Percentiles rank a stretch among this genome's conserved stretches.
These are phyloP conservation scores for Ctena decussata DNA, from an alignment of 2,888 invertebrate species.

Conservation along the genomic window DNA sequence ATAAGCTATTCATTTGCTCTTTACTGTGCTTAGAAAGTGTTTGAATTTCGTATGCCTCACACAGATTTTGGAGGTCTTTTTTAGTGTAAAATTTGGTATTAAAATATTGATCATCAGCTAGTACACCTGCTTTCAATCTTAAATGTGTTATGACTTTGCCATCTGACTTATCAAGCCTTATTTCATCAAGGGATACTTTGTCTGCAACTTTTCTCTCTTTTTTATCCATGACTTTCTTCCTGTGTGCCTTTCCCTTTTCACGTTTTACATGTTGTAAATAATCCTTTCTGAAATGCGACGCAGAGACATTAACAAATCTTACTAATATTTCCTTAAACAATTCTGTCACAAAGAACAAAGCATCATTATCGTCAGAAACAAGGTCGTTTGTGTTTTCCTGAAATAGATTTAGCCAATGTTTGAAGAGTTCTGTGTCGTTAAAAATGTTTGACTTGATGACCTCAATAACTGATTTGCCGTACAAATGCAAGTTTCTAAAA, in stretches of 20 bases:
- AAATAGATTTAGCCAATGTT: not conserved
- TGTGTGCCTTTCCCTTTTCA: conserved; percentile 25
- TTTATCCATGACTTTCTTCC: conserved; percentile 18
- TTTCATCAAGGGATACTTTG: not conserved
- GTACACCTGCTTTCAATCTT: not conserved
- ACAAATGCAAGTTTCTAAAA: not conserved
- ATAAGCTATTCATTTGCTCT: not conserved
- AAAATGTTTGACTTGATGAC: not conserved
- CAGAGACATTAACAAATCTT: conserved; percentile 5
- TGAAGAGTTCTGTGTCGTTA: not conserved
- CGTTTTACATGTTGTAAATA: conserved; percentile 2
- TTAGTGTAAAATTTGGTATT: not conserved
- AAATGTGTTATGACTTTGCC: conserved; percentile 1
- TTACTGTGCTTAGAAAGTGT: not conserved
- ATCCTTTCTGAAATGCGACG: conserved; percentile 15
- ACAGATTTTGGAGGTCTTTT: conserved; percentile 6
- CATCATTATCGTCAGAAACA: not conserved
- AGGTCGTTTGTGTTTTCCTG: not conserved
- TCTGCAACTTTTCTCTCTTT: not conserved
- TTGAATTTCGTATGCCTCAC: conserved; percentile 26
- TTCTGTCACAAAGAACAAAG: not conserved
- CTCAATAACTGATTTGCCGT: not conserved
- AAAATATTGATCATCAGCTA: not conserved
- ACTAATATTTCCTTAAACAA: not conserved
- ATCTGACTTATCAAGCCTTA: not conserved